Percentiles rank a stretch among this genome's conserved stretches.
Evolutionary conservation across 2,797 vertebrate genomes (phyloP).

Genomic region (Galagoides demidoff): DNA sequence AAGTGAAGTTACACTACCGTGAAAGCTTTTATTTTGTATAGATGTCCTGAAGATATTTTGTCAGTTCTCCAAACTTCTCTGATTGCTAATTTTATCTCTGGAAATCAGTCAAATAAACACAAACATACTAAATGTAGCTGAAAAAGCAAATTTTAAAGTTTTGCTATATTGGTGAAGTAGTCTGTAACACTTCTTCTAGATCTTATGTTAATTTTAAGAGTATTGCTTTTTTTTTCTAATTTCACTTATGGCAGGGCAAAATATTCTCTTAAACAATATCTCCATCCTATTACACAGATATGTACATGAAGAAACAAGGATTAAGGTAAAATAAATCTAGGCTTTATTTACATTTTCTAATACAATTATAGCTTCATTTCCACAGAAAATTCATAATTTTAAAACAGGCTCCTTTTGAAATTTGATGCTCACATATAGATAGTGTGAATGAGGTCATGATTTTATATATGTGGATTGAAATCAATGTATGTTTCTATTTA

Average conservation of each 20-base stretch:
- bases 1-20: slow-evolving; percentile 66
- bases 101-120: slow-evolving; percentile 77
- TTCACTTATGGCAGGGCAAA: slow-evolving; percentile 25
- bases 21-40: slow-evolving; percentile 57
- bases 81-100: slow-evolving; percentile 77
- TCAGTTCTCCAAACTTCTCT: slow-evolving; percentile 65
- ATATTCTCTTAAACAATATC: slow-evolving; percentile 38
- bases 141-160: slow-evolving; percentile 60
- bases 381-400: slow-evolving; percentile 46
- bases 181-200: slow-evolving; percentile 46
- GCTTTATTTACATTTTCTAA: background rate
- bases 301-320: background rate
- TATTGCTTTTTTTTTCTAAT: slow-evolving; percentile 24
- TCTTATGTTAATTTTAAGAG: slow-evolving; percentile 47
- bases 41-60: slow-evolving; percentile 77
- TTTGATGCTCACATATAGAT: background rate
- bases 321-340: slow-evolving; percentile 31
- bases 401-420: slow-evolving; percentile 43
- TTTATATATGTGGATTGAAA: slow-evolving; percentile 48
- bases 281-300: background rate
- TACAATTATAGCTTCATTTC: slow-evolving; percentile 35
- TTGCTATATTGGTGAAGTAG: slow-evolving; percentile 17
- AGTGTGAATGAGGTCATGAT: background rate
- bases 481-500: slow-evolving; percentile 53
- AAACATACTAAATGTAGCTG: slow-evolving; percentile 54